Conservation (phyloP, 2,113 vertebrate genomes). For the Nipponia nippon region DNA sequence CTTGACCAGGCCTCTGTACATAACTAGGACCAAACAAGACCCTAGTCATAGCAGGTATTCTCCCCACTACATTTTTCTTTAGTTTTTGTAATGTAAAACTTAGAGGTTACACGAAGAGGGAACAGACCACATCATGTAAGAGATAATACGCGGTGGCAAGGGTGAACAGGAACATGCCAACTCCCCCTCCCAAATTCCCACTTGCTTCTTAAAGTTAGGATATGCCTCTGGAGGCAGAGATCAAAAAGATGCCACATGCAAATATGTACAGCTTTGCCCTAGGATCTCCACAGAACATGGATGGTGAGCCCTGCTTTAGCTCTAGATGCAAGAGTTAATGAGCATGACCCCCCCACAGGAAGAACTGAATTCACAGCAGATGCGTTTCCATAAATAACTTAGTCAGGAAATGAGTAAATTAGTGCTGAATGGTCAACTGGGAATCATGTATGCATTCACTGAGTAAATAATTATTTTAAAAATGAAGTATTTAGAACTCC, state of each 20-base stretch:
- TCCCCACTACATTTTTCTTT: background rate
- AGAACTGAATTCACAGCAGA: background rate
- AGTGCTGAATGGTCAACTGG: background rate
- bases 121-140: fast-evolving
- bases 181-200: background rate
- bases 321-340: background rate
- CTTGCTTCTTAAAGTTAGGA: background rate
- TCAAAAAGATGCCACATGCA: background rate
- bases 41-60: background rate
- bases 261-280: background rate
- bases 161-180: background rate
- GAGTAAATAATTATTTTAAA: conserved; percentile 23
- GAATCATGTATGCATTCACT: background rate
- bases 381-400: conserved; percentile 6
- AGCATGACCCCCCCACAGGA: background rate
- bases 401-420: conserved; percentile 37
- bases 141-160: background rate
- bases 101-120: background rate
- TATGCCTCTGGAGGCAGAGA: background rate
- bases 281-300: background rate
- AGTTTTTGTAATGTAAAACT: background rate
- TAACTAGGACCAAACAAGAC: background rate
- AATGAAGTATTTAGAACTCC: background rate
- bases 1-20: background rate
- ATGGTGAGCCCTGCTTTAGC: background rate